phyloP scores from a whole-genome alignment of 1,140 invertebrate species.

The Calliopsis andreniformis region DNA sequence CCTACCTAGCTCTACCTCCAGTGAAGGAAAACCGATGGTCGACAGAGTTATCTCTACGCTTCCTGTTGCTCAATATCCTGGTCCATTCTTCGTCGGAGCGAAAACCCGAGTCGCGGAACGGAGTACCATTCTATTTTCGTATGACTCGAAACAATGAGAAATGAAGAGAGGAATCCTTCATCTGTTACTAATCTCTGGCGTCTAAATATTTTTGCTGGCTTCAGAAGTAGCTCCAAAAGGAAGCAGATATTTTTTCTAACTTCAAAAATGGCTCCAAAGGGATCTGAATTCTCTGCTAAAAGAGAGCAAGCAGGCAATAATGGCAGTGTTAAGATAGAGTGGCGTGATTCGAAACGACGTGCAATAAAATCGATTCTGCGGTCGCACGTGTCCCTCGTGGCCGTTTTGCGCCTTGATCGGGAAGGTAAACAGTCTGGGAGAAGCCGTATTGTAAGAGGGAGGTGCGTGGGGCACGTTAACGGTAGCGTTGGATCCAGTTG shows the following conservation, averaged over 20 bases:
- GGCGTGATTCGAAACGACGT: neutral
- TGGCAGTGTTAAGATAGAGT: neutral
- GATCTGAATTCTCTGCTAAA: neutral
- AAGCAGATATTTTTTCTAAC: too few relatives aligned
- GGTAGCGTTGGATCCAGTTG: slow-evolving; percentile 26
- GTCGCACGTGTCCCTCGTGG: slow-evolving; percentile 1
- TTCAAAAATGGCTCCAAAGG: neutral
- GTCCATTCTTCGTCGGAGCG: neutral
- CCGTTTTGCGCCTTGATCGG: neutral
- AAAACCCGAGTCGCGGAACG: neutral
- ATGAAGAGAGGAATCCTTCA: too few relatives aligned
- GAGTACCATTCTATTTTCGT: neutral
- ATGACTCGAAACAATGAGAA: too few relatives aligned
- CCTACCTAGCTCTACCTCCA: too few relatives aligned
- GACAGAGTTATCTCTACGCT: neutral
- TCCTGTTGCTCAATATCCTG: neutral
- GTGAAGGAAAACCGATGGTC: too few relatives aligned
- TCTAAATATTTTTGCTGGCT: too few relatives aligned
- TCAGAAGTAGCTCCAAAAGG: too few relatives aligned
- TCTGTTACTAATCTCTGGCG: too few relatives aligned
- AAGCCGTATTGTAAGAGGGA: neutral
- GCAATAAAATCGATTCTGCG: slow-evolving; percentile 6
- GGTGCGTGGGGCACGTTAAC: slow-evolving; percentile 16
- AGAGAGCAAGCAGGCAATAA: too few relatives aligned
- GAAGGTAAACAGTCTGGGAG: slow-evolving; percentile 30